Base-by-base conservation (phyloP, 1,140 invertebrate genomes). In the Zaprionus davidi region DNA sequence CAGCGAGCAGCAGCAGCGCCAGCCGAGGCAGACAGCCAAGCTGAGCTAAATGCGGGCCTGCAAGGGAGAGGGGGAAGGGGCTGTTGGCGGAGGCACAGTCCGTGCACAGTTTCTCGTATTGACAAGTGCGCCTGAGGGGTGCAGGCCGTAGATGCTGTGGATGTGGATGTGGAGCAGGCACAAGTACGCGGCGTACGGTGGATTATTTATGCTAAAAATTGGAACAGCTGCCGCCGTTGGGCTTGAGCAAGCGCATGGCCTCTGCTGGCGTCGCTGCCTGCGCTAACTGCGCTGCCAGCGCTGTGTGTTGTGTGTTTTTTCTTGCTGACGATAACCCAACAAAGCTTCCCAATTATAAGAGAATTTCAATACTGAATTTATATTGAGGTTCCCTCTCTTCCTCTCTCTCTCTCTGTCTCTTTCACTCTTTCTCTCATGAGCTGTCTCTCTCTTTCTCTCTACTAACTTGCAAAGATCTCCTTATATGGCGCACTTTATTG, bases 201-300 rank as follows among this genome's bases (percentile, higher is more conserved):
- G 81, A 79, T 80, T 88, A 87, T 87, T 87, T 87, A 81, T 86
- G 80, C 82, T 85, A 79, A 85, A 90, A 90, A 90, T 90, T 90
- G 85, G 85, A 90, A 85, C 85, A 90, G 85, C 81, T 73, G 84
- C 65, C 65, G 83, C 68, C 76, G 68, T 24, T 59, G 76, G 79
- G 57, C 72, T 65, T 46, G 26, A 31, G 63, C 28, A 22, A 13
- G 9, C 15, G 17, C 67, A 63, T 59, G 49, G 38, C 56, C 11
- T 38, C 22, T 6, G 26, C 13, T 31, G 17, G 22, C 7, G 34
- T 60, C 22, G 17, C 60, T 26, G 69, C 17, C 36, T 26, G 17
- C 53, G 38, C 15, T 36, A 24, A 56, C 53, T 63, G 53, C 72
- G 34, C 34, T 31, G 51, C 17, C 56, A 22, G 24, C n/a, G 20